Evolutionary conservation across 2,888 invertebrate species (phyloP).

Genomic region (Plebejus melissa): DNA sequence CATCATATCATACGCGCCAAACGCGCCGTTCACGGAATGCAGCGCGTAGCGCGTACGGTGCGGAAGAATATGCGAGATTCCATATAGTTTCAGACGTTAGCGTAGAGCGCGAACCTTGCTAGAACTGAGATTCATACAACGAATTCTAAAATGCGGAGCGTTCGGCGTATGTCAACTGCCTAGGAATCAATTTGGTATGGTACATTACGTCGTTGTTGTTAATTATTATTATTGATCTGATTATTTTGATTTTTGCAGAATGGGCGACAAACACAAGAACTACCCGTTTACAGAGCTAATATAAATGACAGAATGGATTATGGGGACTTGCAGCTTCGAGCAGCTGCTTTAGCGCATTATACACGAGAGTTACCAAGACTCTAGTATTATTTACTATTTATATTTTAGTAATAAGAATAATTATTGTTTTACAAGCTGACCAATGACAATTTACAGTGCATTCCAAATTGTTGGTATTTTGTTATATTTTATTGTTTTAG

Average conservation of each 20-base stretch:
- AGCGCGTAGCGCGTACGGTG: too few relatives aligned
- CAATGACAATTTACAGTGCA: not conserved
- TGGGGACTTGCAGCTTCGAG: not conserved
- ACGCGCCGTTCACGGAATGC: too few relatives aligned
- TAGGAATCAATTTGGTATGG: too few relatives aligned
- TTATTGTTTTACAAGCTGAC: not conserved
- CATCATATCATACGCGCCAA: too few relatives aligned
- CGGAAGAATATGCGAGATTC: too few relatives aligned
- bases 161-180: too few relatives aligned
- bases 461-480: not conserved
- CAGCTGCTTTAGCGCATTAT: not conserved
- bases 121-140: too few relatives aligned
- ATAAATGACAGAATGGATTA: not conserved
- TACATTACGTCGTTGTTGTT: too few relatives aligned
- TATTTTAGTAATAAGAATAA: not conserved
- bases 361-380: not conserved
- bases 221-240: too few relatives aligned
- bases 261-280: constrained; percentile 66
- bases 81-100: too few relatives aligned
- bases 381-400: not conserved
- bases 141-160: too few relatives aligned
- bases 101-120: too few relatives aligned
- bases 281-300: constrained; percentile 70
- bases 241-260: constrained; percentile 48
- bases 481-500: not conserved